These are phyloP conservation scores for Zootermopsis nevadensis DNA, from an alignment of 2,888 invertebrate genomes.

Conservation along the genomic window DNA sequence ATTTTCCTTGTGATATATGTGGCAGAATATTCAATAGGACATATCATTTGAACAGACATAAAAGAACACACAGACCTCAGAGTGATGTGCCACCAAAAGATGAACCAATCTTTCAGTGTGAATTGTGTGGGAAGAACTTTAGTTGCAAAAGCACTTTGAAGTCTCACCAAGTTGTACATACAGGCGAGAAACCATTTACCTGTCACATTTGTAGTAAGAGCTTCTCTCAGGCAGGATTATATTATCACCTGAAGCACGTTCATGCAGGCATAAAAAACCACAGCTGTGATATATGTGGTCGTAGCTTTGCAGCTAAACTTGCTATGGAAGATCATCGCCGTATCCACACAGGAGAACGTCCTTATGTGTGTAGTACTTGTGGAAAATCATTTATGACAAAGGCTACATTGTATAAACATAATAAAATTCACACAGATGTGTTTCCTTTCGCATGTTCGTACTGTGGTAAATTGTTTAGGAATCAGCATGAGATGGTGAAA, in stretches of 20 bases:
- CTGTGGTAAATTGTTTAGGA: conserved; percentile 68
- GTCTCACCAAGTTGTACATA: conserved; percentile 64
- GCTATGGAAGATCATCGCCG: conserved; percentile 63
- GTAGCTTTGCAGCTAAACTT: conserved; percentile 65
- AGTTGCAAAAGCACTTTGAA: conserved; percentile 34
- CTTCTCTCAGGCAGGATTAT: conserved; percentile 72
- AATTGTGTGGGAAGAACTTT: conserved; percentile 45
- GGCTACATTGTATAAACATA: conserved; percentile 73
- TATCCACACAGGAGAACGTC: conserved; percentile 60
- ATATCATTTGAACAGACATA: conserved; percentile 42
- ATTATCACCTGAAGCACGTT: conserved; percentile 66
- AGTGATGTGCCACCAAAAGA: conserved; percentile 33
- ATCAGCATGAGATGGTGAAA: conserved; percentile 67
- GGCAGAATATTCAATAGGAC: conserved; percentile 40
- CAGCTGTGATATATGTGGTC: conserved; percentile 65
- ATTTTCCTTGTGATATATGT: conserved; percentile 39
- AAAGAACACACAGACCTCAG: conserved; percentile 33
- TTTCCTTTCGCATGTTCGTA: conserved; percentile 70
- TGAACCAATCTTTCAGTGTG: conserved; percentile 34
- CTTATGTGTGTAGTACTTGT: conserved; percentile 65
- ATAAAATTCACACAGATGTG: conserved; percentile 68
- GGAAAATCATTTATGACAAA: conserved; percentile 72
- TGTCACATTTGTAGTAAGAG: conserved; percentile 76
- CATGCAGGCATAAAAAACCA: conserved; percentile 66
- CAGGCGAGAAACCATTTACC: conserved; percentile 73